Evolutionary conservation across 2,888 invertebrate genomes (phyloP), one percentile per base, ranked within the genome.

Genomic region (Amphipyra tragopoginis): DNA sequence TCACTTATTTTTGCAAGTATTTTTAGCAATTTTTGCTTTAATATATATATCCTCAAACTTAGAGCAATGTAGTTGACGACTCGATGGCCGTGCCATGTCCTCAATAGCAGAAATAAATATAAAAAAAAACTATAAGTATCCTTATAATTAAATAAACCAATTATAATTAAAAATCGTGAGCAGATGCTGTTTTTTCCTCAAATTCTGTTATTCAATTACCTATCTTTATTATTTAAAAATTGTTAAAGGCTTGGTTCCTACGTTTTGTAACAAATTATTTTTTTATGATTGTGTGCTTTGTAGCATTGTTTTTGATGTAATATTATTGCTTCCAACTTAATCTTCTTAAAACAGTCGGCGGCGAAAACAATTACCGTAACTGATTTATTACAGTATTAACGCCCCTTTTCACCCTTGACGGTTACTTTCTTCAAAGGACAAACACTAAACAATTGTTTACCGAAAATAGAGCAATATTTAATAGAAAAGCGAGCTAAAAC

Each of bases 381-480:
- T 64, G 38, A 77, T 75, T 77, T 77, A 65, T 55, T 52, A 13
- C n/a, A 0, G 47, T 47, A 13, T 58, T 44, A 43, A 13, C 13
- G 14, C 10, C 42, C 36, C 33, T 34, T 29, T 40, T 34, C 49
- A 65, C 43, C 14, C 36, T 55, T 49, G 51, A 62, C 57, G 48
- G 55, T 65, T 59, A 75, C 50, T 65, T 71, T 76, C 66, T 72
- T 63, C 51, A 50, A 47, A 61, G 59, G 52, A 69, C 66, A 71
- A 74, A 59, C 45, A 48, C n/a, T 48, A 58, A 63, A 54, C 51
- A 63, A 63, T 73, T 75, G 71, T 66, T 74, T 68, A 45, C 50
- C 8, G 38, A 72, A 78, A 77, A 73, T 55, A 71, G 72, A 65
- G 53, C 61, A 73, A 61, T 66, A 61, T 65, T 68, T 53, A 59